Base-by-base conservation (phyloP, 2,113 vertebrate species). In the Channa argus region DNA sequence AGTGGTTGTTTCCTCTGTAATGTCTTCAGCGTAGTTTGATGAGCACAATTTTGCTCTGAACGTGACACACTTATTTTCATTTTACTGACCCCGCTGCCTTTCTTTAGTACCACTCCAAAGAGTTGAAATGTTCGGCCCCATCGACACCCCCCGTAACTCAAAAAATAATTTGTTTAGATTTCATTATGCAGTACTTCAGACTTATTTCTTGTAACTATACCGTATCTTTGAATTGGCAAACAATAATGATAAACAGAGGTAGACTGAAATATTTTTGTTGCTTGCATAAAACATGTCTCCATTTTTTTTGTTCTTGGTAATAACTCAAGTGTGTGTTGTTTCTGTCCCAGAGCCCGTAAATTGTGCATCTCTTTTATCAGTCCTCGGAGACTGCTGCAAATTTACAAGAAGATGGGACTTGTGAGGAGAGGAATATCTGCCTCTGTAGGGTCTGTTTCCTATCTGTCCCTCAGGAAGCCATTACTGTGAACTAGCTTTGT, bases 381-480 rank as follows among this genome's bases (percentile, higher is more conserved):
- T 74, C 90, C 69, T 60, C 52, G 5, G 84, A 88, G 86, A 75
- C 71, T 33, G 69, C 70, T 72, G 84, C 84, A 84, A 70, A 89
- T 89, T 82, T 88, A 86, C 80, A 84, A 81, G 84, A 82, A 65
- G 80, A 86, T 74, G 76, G 70, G 65, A 74, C 72, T 71, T 59
- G 71, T 70, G 90, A 85, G 78, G 70, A 59, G 58, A 71, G 81
- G 69, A 74, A 80, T 75, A 64, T 73, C 77, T 65, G 0, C 53
- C 53, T 84, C 74, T 64, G 74, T 47, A 33, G 81, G 80, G 61
- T 60, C 72, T 77, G 70, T 82, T 85, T 72, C 78, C 80, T 56
- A 88, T 77, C 68, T 44, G 63, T 86, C 88, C 84, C 90, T 70
- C 65, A 88, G 86, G 87, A 90, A 63, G 86, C 84, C 83, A 88